Percentiles rank a stretch among this genome's conserved stretches.
These are phyloP conservation scores for Anoplopoma fimbria DNA, from an alignment of 2,113 vertebrate species.

Conservation along the genomic window DNA sequence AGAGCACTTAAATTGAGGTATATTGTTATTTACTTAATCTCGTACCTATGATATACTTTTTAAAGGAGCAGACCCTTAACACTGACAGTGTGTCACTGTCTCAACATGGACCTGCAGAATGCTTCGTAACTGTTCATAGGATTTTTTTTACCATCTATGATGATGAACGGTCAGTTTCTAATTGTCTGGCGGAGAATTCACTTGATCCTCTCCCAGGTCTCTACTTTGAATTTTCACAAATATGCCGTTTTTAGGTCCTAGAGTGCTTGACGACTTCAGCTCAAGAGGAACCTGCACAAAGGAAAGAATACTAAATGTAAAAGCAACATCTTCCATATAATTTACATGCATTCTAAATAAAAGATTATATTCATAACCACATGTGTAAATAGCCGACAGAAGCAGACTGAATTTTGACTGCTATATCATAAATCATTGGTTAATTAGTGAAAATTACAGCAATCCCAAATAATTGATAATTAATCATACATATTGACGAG, in stretches of 20 bases:
- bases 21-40: background rate
- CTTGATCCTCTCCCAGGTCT: background rate
- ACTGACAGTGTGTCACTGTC: background rate
- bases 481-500: too few species aligned
- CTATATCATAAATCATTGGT: background rate
- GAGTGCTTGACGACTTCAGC: slow-evolving; percentile 88
- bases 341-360: background rate
- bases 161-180: background rate
- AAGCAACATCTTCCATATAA: background rate
- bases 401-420: background rate
- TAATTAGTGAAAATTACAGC: background rate
- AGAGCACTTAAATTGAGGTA: background rate
- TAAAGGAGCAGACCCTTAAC: background rate
- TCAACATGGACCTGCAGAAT: background rate
- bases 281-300: slow-evolving; percentile 90
- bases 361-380: background rate
- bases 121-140: background rate
- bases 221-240: slow-evolving; percentile 85
- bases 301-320: slow-evolving; percentile 2
- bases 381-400: background rate
- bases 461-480: background rate
- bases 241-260: slow-evolving; percentile 91
- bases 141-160: background rate
- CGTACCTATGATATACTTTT: background rate
- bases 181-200: background rate